Evolutionary conservation across 2,888 invertebrate genomes (phyloP).

Genomic region (Spilosoma lubricipeda): DNA sequence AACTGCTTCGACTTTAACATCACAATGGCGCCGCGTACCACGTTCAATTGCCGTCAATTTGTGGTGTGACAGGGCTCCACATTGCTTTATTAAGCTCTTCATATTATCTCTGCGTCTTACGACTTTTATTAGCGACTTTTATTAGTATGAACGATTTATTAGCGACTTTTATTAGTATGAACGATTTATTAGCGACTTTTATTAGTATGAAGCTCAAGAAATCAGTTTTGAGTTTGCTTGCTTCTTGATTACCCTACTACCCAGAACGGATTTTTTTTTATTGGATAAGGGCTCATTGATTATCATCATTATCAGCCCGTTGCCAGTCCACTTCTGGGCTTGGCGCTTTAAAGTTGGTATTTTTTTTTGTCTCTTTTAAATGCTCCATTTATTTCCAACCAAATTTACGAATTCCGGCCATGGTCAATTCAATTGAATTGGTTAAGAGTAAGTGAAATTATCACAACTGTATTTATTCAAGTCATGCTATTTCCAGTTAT

Average conservation of each 20-base stretch:
- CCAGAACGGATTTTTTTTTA: too few relatives aligned
- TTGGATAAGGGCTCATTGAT: too few relatives aligned
- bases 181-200: too few relatives aligned
- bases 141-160: too few relatives aligned
- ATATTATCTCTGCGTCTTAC: conserved; percentile 27
- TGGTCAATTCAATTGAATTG: not conserved
- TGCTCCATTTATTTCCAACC: too few relatives aligned
- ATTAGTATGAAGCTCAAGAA: not conserved
- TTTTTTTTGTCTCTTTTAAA: too few relatives aligned
- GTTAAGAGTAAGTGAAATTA: not conserved
- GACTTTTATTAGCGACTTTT: conserved; percentile 15
- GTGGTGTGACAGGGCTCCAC: conserved; percentile 42
- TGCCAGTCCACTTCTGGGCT: too few relatives aligned
- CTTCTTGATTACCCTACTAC: not conserved
- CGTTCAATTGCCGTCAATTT: conserved; percentile 56
- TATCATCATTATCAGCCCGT: too few relatives aligned
- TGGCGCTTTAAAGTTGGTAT: too few relatives aligned
- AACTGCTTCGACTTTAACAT: conserved; percentile 28
- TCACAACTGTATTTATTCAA: not conserved
- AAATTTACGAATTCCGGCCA: not conserved
- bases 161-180: conserved; percentile 14
- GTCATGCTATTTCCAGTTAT: too few relatives aligned
- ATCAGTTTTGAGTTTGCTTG: not conserved
- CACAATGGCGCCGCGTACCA: conserved; percentile 45
- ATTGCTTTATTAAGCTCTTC: conserved; percentile 30